Evolutionary conservation across 2,797 vertebrate species (phyloP), one percentile per base, ranked within the genome.

Genomic region (Selene dorsalis): DNA sequence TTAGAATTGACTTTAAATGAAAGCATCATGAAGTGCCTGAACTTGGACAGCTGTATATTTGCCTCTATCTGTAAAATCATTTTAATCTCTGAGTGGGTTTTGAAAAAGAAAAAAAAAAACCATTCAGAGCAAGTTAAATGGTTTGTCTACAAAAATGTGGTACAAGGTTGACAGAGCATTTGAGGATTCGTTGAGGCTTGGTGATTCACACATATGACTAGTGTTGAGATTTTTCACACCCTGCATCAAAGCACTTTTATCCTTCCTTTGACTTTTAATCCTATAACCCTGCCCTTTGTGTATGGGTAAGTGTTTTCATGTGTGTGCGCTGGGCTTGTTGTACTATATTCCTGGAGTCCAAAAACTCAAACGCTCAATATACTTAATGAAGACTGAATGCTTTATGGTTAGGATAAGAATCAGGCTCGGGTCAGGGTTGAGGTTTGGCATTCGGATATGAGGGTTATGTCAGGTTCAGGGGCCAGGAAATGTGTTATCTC

Each of bases 251-350:
- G 74, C 82, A 72, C 73, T 75, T 73, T 83, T 68, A 84, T 82
- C 77, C 71, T 70, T 79, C 45, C 73, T 77, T 83, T 87, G 67
- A 80, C 32, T 72, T 80, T 39, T 78, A 89, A 88, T 88, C 73
- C 81, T 69, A 48, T 85, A 84, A 84, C 79, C 69, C 52, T 79
- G 57, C 41, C 69, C 56, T 79, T 73, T 84, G 68, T 89, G 64
- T 72, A 65, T 39, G 55, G 16, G 22, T 68, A 52, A 71, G 53
- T 72, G 72, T 66, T 78, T 68, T 50, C 20, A 24, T 68, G 69
- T 38, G 57, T 45, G 30, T 30, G 43, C n/a, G n/a, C n/a, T 35
- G 16, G 43, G 16, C 43, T 45, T 45, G 43, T 45, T 45, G 18
- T 18, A 7, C 43, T 45, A 43, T 17, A 17, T 43, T 7, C 3